Base-by-base conservation (phyloP, 2,797 vertebrate species). In the Percopsis omiscomaycus region DNA sequence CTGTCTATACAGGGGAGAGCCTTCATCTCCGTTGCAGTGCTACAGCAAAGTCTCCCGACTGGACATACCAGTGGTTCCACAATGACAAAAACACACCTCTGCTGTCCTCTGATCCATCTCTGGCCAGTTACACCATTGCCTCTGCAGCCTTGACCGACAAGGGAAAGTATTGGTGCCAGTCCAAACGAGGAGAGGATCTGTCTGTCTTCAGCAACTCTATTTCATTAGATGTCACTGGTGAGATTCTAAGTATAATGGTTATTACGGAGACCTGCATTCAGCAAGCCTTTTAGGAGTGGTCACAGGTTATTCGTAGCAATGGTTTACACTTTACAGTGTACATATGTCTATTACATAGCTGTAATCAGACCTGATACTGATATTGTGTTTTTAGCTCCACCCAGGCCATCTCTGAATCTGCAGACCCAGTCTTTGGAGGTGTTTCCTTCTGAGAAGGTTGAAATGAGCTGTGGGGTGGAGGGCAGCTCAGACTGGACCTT, bases 391-490 rank as follows among this genome's bases (percentile, higher is more conserved):
- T 12, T 78, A 87, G 86, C 1, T 12, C 69, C 49, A 42, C 84
- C 81, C 0, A 10, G 5, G 6, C 78, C 82, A n/a, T 1, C 0
- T 14, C 49, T 89, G 66, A 1, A 47, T 27, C 32, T 13, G 6
- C 28, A 3, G n/a, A 69, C 83, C 6, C 0, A 0, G 0, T 78
- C 64, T 76, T n/a, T 1, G 6, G 66, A 87, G 0, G 63, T 86
- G 4, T 91, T 88, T 68, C 54, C 59, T 6, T 47, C 61, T 59
- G 89, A 92, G 57, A 82, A 60, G 60, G 83, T 86, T 14, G 3
- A 16, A 51, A 50, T 91, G 28, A 32, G 0, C 0, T 92, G 89
- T 68, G 2, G 0, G 0, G 3, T 86, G 68, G 3, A 1, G 10
- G 29, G 0, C 28, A 62, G 57, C 64, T 59, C 67, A 0, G 45